Base-by-base conservation (phyloP, 2,888 invertebrate species). In the Aquatica leii region DNA sequence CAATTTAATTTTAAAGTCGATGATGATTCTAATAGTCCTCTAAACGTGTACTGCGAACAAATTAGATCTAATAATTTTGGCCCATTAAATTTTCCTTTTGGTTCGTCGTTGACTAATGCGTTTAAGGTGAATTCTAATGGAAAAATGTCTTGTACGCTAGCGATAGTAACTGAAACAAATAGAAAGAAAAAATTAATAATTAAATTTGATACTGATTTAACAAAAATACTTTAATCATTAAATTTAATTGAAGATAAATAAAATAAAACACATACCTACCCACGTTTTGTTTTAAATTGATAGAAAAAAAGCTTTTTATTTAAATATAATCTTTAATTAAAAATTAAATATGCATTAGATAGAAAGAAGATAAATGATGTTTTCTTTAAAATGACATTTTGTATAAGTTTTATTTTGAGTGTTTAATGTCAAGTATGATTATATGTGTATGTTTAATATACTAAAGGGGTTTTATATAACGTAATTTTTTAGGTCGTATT, bases 1-100 rank as follows among this genome's bases (percentile, higher is more conserved):
- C 78, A 79, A 64, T 78, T 79, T 20, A 78, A 43, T 21, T 58
- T 59, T 48, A 72, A 58, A 40, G 60, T 62, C 1, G 63, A 20
- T 53, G 69, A 49, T n/a, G 66, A 71, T 50, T 67, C 62, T 56
- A 74, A 62, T 61, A 65, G 65, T 55, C 68, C 68, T 59, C 64
- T 70, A 55, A 74, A 68, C 52, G 65, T 56, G 57, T 72, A 58
- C 35, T 72, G 64, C 24, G 67, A 69, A 60, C 76, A 76, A 40
- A 66, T 68, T 43, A 66, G 66, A 41, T 68, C 69, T 62, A 58
- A 35, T 50, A 53, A 34, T 65, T 65, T 61, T 69, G 68, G 57
- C 53, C 66, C 48, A 40, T 31, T 56, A 50, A 74, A 73, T 56
- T 68, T 63, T 52, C 72, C 73, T 35, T 41, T 64, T 34, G 66